Conservation (phyloP, 2,888 invertebrate species). For the Lissocephala sabroskyi region DNA sequence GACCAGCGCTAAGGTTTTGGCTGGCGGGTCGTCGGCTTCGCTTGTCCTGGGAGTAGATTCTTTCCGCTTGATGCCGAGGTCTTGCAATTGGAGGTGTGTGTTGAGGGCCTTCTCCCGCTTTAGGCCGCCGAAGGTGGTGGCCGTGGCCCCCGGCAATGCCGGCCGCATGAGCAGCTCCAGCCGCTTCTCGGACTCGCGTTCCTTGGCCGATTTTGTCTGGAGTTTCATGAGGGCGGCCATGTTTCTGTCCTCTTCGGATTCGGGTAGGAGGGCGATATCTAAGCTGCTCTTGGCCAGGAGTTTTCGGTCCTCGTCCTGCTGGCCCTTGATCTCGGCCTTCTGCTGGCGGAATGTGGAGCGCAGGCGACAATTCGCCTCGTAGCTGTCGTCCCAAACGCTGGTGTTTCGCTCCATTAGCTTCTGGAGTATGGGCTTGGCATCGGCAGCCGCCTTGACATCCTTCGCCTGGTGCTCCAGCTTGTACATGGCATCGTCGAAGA, state of each 20-base stretch:
- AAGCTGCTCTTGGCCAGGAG: constrained; percentile 84
- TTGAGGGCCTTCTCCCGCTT: constrained; percentile 75
- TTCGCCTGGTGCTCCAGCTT: constrained; percentile 93
- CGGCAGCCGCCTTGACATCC: constrained; percentile 81
- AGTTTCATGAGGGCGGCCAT: constrained; percentile 84
- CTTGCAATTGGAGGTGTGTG: constrained; percentile 51
- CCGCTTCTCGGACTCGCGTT: constrained; percentile 74
- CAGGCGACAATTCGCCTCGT: constrained; percentile 88
- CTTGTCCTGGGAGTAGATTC: neutral
- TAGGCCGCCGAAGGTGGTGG: constrained; percentile 74
- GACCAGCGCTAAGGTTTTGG: constrained; percentile 35
- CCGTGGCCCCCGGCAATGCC: constrained; percentile 75
- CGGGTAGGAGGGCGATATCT: constrained; percentile 84
- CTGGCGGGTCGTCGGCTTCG: neutral
- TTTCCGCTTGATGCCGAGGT: constrained; percentile 68
- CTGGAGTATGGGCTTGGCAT: constrained; percentile 81
- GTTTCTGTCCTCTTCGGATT: constrained; percentile 84
- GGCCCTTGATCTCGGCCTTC: constrained; percentile 83
- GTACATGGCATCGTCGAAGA: constrained; percentile 98
- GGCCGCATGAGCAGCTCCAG: constrained; percentile 75
- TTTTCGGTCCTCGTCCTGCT: constrained; percentile 79
- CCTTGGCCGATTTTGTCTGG: constrained; percentile 78
- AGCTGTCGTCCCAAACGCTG: constrained; percentile 92
- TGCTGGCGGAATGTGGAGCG: constrained; percentile 84
- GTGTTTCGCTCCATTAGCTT: constrained; percentile 85